These are phyloP conservation scores for Abrostola tripartita DNA, from an alignment of 2,888 invertebrate genomes.

Conservation along the genomic window DNA sequence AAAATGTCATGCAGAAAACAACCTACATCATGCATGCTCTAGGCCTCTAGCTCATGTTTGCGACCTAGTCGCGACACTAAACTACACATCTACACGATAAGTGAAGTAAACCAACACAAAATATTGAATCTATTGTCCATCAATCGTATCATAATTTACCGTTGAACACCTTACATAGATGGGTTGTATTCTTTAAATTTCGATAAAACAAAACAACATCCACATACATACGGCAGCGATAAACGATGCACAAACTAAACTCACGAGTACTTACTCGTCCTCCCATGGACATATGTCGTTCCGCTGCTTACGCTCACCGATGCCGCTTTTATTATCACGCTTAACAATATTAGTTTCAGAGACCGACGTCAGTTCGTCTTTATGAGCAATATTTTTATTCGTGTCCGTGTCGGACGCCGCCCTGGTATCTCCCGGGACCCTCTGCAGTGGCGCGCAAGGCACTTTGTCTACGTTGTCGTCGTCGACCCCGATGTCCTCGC, in stretches of 20 bases:
- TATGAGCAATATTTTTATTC: slow-evolving; percentile 78
- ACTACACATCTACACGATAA: slow-evolving; percentile 16
- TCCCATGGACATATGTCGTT: slow-evolving; percentile 98
- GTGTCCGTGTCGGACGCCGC: slow-evolving; percentile 76
- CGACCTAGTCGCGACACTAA: slow-evolving; percentile 29
- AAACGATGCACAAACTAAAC: slow-evolving; percentile 62
- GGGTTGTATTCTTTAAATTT: slow-evolving; percentile 18
- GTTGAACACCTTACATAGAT: slow-evolving; percentile 20
- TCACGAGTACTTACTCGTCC: slow-evolving; percentile 94
- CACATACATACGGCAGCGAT: slow-evolving; percentile 45
- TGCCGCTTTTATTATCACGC: slow-evolving; percentile 77
- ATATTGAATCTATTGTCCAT: slow-evolving; percentile 22
- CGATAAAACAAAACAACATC: slow-evolving; percentile 33
- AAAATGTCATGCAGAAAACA: slow-evolving; percentile 43
- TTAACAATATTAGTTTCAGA: slow-evolving; percentile 83
- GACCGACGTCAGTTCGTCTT: slow-evolving; percentile 80
- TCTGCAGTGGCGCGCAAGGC: slow-evolving; percentile 79
- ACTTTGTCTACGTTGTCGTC: slow-evolving; percentile 89
- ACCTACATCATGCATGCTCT: slow-evolving; percentile 35
- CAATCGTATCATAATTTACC: slow-evolving; percentile 19
- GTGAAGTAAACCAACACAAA: slow-evolving; percentile 22
- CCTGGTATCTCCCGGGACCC: slow-evolving; percentile 68
- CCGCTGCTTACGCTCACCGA: slow-evolving; percentile 85
- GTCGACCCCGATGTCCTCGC: slow-evolving; percentile 91
- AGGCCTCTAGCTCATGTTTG: slow-evolving; percentile 30